Conservation (phyloP, 2,888 invertebrate genomes). For the Erebia aethiops region DNA sequence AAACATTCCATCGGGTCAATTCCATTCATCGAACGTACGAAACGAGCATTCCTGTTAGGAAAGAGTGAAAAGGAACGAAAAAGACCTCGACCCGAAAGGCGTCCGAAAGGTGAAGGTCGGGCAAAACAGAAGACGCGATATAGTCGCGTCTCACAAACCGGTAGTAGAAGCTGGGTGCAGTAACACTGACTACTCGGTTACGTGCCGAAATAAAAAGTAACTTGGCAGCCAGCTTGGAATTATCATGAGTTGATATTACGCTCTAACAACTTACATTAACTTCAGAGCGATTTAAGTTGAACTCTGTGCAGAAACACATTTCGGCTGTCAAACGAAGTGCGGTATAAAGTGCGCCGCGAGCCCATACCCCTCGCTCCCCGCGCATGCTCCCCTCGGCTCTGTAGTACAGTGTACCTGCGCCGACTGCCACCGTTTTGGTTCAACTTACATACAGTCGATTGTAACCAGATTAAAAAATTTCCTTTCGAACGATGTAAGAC, state of each 20-base stretch:
- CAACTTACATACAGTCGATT: too few species aligned
- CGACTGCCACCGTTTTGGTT: too few species aligned
- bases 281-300: too few species aligned
- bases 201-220: slow-evolving; percentile 59
- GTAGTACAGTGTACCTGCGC: too few species aligned
- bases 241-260: slow-evolving; percentile 54
- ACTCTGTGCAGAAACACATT: too few species aligned
- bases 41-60: slow-evolving; percentile 15
- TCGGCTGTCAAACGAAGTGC: too few species aligned
- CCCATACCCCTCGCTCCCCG: too few species aligned
- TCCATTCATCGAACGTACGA: slow-evolving; percentile 28
- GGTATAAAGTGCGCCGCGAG: too few species aligned
- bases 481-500: too few species aligned
- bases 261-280: not conserved
- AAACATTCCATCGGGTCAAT: not conserved
- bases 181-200: slow-evolving; percentile 71
- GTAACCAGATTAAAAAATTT: too few species aligned
- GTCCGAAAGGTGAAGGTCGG: slow-evolving; percentile 66
- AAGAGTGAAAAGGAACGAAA: slow-evolving; percentile 48
- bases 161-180: slow-evolving; percentile 46
- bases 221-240: slow-evolving; percentile 34
- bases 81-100: slow-evolving; percentile 51
- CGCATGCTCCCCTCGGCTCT: too few species aligned
- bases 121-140: slow-evolving; percentile 51
- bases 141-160: slow-evolving; percentile 47